Base-by-base conservation (phyloP, 2,888 invertebrate species). In the Cynaeus angustus region DNA sequence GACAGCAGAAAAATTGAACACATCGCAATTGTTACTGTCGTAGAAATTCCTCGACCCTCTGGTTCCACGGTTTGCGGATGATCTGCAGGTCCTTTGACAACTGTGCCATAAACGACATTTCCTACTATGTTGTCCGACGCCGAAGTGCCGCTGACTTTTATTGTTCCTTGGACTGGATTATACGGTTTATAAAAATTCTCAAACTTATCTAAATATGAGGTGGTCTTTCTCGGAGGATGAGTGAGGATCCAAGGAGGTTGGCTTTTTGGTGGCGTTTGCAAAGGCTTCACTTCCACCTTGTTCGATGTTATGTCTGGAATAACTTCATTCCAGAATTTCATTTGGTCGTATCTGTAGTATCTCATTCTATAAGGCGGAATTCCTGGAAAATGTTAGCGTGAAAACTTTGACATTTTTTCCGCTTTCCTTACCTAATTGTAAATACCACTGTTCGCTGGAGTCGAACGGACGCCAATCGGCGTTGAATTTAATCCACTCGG, bases 391-490 rank as follows among this genome's bases (percentile, higher is more conserved):
- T 68, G 53, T 1, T 55, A 28, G 4, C 21, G 1, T 12, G 13
- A 50, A 62, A 37, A 50, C 38, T 41, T 41, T 41, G 41, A 10
- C 41, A 41, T 33, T 9, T n/a, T 33, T 33, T 33, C 56, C 46
- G 21, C 14, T 13, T 26, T 10, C 4, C 13, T n/a, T 53, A 93
- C 94, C 93, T 74, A 96, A 87, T 84, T 91, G 91, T 69, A 96
- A 86, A 83, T 92, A 97, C 6, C 91, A 90, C 81, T 95, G 93
- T 74, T 92, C 90, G 0, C 87, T 87, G 0, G 88, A 86, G 75
- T 93, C 92, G 80, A 94, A 97, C 76, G 93, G 92, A 0, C 94
- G 94, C 97, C 97, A 97, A 70, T 92, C 91, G 9, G 92, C 86
- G 68, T 93, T 91, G 80, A 80, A 83, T 71, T 89, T 87, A 70